A percentile compares a stretch with the other conserved stretches of the same genome.
phyloP scores from a whole-genome alignment of 2,113 vertebrate genomes.

The Cricetomys ansorgei region DNA sequence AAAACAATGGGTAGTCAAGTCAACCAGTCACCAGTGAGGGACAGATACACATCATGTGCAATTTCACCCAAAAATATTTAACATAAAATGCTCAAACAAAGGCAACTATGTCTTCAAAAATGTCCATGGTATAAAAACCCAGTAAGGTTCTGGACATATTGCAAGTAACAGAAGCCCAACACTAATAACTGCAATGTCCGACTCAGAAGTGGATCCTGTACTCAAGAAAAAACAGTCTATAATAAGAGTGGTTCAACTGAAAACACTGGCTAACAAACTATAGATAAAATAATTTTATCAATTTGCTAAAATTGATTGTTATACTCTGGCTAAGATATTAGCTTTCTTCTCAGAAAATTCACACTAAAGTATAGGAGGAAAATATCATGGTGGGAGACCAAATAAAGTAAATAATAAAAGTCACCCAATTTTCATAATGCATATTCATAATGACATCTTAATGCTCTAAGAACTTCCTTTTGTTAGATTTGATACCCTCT shows the following conservation, averaged over 20 bases:
- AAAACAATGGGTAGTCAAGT: slow-evolving; percentile 12
- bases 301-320: not conserved
- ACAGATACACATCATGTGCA: not conserved
- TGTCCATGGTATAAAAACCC: not conserved
- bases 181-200: not conserved
- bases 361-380: not conserved
- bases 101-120: not conserved
- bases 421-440: not conserved
- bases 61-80: not conserved
- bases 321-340: not conserved
- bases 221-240: not conserved
- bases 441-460: slow-evolving; percentile 1
- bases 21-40: not conserved
- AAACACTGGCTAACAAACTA: not conserved
- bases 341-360: not conserved
- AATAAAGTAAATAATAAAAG: slow-evolving; percentile 16
- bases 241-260: not conserved
- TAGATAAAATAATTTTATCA: not conserved
- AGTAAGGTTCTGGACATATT: not conserved
- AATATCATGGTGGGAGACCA: not conserved
- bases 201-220: not conserved
- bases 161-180: not conserved
- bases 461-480: not conserved
- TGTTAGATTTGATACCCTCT: not conserved
- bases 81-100: not conserved